These are phyloP conservation scores for Lomographa bimaculata DNA, from an alignment of 2,888 invertebrate genomes.

Conservation along the genomic window DNA sequence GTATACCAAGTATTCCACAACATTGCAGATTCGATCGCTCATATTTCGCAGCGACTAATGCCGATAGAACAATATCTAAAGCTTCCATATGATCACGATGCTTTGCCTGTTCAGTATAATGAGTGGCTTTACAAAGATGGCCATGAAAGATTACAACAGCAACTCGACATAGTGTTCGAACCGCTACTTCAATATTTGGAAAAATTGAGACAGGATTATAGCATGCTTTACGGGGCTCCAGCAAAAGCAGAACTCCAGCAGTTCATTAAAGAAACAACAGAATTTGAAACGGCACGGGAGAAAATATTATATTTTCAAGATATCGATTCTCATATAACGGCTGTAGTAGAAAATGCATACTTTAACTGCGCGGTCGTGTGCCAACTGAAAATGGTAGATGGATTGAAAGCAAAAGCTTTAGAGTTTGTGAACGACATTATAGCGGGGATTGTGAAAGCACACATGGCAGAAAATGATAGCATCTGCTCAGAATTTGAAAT, in stretches of 20 bases:
- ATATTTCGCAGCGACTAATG: slow-evolving; percentile 83
- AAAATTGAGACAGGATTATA: slow-evolving; percentile 79
- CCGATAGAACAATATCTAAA: slow-evolving; percentile 80
- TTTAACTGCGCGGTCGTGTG: slow-evolving; percentile 86
- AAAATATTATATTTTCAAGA: slow-evolving; percentile 85
- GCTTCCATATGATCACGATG: slow-evolving; percentile 67
- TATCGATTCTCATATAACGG: slow-evolving; percentile 84
- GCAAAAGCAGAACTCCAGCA: slow-evolving; percentile 69
- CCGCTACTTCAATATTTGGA: slow-evolving; percentile 83
- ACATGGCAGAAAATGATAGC: slow-evolving; percentile 85
- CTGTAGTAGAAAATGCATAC: slow-evolving; percentile 86
- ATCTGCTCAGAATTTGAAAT: slow-evolving; percentile 89
- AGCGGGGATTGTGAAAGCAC: slow-evolving; percentile 84
- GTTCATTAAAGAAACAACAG: slow-evolving; percentile 76
- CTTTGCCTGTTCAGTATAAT: slow-evolving; percentile 83
- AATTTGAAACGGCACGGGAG: slow-evolving; percentile 84
- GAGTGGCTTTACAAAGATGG: slow-evolving; percentile 80
- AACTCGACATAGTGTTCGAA: slow-evolving; percentile 79
- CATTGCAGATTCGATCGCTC: slow-evolving; percentile 82
- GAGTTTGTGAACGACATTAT: slow-evolving; percentile 85
- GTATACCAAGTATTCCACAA: slow-evolving; percentile 83
- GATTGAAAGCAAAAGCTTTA: slow-evolving; percentile 83
- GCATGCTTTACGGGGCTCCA: slow-evolving; percentile 78
- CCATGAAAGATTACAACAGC: slow-evolving; percentile 74
- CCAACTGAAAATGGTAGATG: slow-evolving; percentile 85